Conservation (phyloP, 2,888 invertebrate genomes). For the Nasonovia ribisnigri region DNA sequence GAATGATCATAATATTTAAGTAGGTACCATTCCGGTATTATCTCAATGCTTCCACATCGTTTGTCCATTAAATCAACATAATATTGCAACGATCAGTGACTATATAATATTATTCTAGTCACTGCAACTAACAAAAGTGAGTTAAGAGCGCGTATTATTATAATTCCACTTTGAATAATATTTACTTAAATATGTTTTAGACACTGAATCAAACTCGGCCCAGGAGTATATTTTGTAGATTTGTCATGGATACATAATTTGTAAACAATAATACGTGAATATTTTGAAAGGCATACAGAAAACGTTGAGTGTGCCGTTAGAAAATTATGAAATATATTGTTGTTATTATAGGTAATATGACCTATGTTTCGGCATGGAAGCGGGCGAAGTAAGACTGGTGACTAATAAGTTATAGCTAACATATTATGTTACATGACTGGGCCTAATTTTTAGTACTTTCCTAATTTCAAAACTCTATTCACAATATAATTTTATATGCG, state of each 20-base stretch:
- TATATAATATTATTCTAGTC: not conserved
- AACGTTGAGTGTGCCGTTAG: not conserved
- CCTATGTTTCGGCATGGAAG: not conserved
- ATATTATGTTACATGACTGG: not conserved
- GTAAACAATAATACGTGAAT: not conserved
- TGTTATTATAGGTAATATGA: not conserved
- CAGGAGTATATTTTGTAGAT: not conserved
- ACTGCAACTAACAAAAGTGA: not conserved
- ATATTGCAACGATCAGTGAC: not conserved
- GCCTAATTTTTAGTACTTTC: not conserved
- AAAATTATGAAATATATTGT: not conserved
- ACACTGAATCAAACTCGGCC: not conserved
- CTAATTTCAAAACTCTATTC: not conserved
- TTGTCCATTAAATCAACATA: not conserved
- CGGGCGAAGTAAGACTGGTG: not conserved
- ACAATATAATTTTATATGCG: not conserved
- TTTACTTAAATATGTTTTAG: not conserved
- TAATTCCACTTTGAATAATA: not conserved
- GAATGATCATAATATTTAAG: not conserved
- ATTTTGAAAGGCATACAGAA: not conserved
- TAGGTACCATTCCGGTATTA: not conserved
- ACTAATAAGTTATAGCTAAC: not conserved
- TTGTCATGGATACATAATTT: not conserved
- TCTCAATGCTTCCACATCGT: not conserved
- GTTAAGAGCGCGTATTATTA: not conserved